Evolutionary conservation across 1,140 invertebrate species (phyloP).

Genomic region (Paraescarpia echinospica): DNA sequence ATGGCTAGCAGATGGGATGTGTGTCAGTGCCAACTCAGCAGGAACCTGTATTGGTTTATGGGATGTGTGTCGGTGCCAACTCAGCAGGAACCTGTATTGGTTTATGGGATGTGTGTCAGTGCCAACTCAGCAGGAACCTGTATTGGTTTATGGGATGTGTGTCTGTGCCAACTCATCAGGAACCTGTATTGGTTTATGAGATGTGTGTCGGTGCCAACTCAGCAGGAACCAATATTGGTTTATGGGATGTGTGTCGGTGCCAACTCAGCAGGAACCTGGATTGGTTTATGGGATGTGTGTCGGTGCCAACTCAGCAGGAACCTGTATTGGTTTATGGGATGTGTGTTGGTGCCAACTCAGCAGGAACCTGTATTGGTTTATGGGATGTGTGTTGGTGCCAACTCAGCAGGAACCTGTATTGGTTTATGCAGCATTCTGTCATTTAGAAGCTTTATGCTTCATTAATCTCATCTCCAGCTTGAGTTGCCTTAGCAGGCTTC

Average conservation of each 20-base stretch:
- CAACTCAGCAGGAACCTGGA: background rate
- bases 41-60: background rate
- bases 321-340: background rate
- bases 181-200: background rate
- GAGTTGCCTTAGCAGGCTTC: background rate
- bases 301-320: background rate
- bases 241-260: background rate
- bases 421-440: background rate
- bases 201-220: background rate
- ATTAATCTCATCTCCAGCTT: background rate
- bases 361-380: background rate
- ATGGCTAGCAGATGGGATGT: background rate
- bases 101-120: background rate
- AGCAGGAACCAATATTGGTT: background rate
- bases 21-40: background rate
- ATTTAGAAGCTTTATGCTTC: background rate
- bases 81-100: too few species aligned
- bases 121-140: background rate
- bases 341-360: background rate
- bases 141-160: background rate
- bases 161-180: background rate
- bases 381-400: background rate
- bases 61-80: too few species aligned
- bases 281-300: background rate
- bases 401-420: background rate